These are phyloP conservation scores for Xylota segnis DNA, from an alignment of 2,888 invertebrate genomes.

Conservation along the genomic window DNA sequence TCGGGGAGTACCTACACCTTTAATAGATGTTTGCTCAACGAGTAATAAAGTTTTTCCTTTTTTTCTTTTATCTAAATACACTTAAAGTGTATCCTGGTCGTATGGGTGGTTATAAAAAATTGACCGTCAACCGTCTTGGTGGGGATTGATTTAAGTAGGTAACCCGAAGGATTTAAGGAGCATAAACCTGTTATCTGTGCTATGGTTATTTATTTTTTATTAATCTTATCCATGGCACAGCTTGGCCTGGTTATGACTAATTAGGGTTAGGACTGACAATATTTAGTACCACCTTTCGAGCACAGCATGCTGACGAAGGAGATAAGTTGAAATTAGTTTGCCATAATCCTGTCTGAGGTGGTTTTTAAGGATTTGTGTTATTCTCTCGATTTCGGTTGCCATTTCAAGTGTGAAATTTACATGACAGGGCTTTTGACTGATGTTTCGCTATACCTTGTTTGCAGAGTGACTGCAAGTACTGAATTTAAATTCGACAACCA, in stretches of 20 bases:
- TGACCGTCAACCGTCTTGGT: constrained; percentile 4
- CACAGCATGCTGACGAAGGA: not conserved
- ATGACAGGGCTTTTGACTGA: not conserved
- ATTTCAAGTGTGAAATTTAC: not conserved
- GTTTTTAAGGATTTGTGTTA: not conserved
- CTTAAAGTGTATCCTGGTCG: constrained; percentile 23
- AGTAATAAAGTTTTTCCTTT: constrained; percentile 34
- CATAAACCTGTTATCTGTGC: constrained; percentile 23
- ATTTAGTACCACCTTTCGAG: constrained; percentile 9
- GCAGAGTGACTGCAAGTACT: too few species aligned
- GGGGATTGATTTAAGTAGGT: constrained; percentile 36
- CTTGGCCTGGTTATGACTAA: constrained; percentile 28
- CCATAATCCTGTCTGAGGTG: constrained; percentile 32
- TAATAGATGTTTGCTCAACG: constrained; percentile 49
- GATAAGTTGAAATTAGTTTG: constrained; percentile 37
- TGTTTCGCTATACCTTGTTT: not conserved
- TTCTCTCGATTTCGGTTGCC: constrained; percentile 2
- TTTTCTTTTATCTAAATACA: constrained; percentile 25
- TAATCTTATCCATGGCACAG: constrained; percentile 3
- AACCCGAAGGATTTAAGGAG: constrained; percentile 16
- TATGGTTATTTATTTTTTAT: constrained; percentile 18
- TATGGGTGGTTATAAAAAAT: constrained; percentile 13
- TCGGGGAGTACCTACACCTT: constrained; percentile 35
- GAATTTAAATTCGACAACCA: not conserved
- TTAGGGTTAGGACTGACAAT: constrained; percentile 32